Conservation (phyloP, 2,113 vertebrate species). For the Tylochromis polylepis region DNA sequence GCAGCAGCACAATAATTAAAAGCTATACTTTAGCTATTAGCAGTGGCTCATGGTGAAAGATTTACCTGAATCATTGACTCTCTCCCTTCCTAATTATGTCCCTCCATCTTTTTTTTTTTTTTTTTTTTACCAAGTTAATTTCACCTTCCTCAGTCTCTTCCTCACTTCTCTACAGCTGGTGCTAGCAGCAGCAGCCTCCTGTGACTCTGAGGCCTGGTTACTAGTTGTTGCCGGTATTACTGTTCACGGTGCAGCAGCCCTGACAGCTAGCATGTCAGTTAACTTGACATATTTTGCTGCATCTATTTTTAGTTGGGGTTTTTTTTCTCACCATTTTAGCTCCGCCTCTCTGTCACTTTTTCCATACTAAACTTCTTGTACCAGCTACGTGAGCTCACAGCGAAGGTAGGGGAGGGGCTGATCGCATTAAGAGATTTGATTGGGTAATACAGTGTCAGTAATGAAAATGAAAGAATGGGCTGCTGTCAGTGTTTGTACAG, state of each 20-base stretch:
- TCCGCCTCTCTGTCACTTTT: background rate
- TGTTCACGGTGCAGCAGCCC: too few relatives aligned
- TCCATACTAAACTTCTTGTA: background rate
- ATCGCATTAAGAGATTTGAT: background rate
- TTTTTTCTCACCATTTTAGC: too few relatives aligned
- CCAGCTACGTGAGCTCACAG: background rate
- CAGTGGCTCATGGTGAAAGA: too few relatives aligned
- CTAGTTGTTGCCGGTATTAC: background rate
- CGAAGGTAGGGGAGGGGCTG: background rate
- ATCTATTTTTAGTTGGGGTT: too few relatives aligned
- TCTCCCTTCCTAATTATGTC: too few relatives aligned
- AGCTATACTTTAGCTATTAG: too few relatives aligned
- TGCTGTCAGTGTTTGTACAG: background rate
- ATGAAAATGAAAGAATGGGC: background rate
- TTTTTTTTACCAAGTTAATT: too few relatives aligned
- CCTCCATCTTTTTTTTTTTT: too few relatives aligned
- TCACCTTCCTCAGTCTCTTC: background rate
- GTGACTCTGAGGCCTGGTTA: background rate
- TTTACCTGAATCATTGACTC: too few relatives aligned
- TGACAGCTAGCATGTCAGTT: too few relatives aligned
- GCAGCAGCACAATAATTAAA: too few relatives aligned
- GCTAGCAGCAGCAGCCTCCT: background rate
- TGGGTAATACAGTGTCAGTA: background rate
- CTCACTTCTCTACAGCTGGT: background rate
- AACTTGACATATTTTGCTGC: too few relatives aligned